phyloP scores from a whole-genome alignment of 1,140 invertebrate species.

The Eriosoma lanigerum region DNA sequence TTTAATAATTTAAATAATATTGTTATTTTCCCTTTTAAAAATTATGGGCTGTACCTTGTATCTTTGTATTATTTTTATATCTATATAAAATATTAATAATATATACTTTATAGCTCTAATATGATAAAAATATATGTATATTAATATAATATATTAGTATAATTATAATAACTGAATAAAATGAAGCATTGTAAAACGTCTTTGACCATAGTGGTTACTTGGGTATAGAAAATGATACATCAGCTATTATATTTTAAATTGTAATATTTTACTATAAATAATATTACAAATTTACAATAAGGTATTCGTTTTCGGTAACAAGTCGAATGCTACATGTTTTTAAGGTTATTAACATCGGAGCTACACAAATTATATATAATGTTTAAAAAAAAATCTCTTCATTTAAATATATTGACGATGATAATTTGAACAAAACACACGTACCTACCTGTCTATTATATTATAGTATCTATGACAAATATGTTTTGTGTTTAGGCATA shows the following conservation, averaged over 20 bases:
- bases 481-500: constrained; percentile 8
- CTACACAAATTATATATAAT: constrained; percentile 5
- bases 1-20: too few relatives aligned
- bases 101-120: too few relatives aligned
- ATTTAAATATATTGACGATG: constrained; percentile 18
- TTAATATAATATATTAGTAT: too few relatives aligned
- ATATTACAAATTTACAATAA: constrained; percentile 28
- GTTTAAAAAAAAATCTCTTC: constrained; percentile 34
- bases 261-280: neutral
- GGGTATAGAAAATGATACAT: too few relatives aligned
- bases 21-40: too few relatives aligned
- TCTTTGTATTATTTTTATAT: too few relatives aligned
- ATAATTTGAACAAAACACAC: constrained; percentile 24
- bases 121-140: too few relatives aligned
- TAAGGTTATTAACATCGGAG: constrained; percentile 19
- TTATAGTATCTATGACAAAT: neutral
- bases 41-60: too few relatives aligned
- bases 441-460: too few relatives aligned
- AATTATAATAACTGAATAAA: constrained; percentile 43
- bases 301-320: constrained; percentile 24
- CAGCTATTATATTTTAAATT: too few relatives aligned
- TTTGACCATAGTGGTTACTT: too few relatives aligned
- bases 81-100: too few relatives aligned
- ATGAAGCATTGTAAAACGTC: neutral
- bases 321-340: constrained; percentile 2